A percentile compares a stretch with the other conserved stretches of the same genome.
Conservation (phyloP, 2,888 invertebrate species). For the Leptopilina drosophilae region DNA sequence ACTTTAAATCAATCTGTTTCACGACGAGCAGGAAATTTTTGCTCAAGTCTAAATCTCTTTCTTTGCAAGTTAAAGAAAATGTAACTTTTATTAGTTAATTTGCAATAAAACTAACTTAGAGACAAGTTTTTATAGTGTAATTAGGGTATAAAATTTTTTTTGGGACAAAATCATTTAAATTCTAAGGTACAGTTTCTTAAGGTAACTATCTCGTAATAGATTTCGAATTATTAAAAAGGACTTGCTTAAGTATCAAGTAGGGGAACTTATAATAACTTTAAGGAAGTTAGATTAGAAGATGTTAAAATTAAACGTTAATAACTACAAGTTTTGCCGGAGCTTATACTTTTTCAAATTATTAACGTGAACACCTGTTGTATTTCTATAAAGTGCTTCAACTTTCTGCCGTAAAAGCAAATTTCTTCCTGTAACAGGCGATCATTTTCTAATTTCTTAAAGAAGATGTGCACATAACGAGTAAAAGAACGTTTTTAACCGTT, state of each 20-base stretch:
- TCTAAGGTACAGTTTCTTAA: no score
- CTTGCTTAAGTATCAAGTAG: neutral
- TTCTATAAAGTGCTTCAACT: neutral
- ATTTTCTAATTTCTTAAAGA: neutral
- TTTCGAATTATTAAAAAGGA: no score
- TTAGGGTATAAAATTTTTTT: no score
- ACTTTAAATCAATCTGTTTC: conserved; percentile 21
- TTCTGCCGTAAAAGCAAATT: neutral
- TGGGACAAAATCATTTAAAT: no score
- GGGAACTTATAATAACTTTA: neutral
- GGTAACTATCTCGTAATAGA: no score
- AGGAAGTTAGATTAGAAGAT: conserved; percentile 18
- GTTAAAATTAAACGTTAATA: conserved; percentile 1
- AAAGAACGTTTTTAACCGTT: no score
- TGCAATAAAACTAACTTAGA: no score
- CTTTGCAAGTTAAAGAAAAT: neutral
- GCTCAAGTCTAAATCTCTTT: neutral
- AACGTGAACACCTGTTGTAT: conserved; percentile 10
- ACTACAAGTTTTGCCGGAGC: neutral
- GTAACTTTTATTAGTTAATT: neutral
- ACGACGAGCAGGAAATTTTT: neutral
- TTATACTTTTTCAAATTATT: neutral
- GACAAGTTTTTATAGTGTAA: no score
- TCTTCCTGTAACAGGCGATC: neutral
- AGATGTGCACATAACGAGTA: neutral